phyloP scores from a whole-genome alignment of 2,888 invertebrate genomes.

The Latheticus oryzae region DNA sequence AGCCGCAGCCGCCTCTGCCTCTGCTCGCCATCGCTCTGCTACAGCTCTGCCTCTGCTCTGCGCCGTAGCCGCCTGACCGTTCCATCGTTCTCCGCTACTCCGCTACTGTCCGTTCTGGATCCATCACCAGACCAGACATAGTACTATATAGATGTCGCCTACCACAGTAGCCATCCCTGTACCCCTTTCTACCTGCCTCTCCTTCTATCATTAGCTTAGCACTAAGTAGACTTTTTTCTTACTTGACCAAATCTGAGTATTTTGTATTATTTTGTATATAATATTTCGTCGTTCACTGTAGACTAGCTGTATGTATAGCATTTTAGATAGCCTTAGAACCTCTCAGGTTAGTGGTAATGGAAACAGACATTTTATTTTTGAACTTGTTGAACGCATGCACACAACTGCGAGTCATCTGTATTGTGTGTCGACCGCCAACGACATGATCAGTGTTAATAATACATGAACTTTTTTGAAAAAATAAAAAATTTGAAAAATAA shows the following conservation, averaged over 20 bases:
- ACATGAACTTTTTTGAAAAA: too few species aligned
- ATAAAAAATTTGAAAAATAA: conserved; percentile 7
- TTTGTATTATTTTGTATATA: conserved; percentile 65
- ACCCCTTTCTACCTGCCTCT: conserved; percentile 51
- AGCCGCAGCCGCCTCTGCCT: conserved; percentile 34
- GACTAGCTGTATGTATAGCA: conserved; percentile 68
- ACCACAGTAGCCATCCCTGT: conserved; percentile 45
- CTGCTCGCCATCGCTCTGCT: conserved; percentile 40
- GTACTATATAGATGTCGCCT: conserved; percentile 48
- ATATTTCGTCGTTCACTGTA: conserved; percentile 65
- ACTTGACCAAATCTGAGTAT: conserved; percentile 60
- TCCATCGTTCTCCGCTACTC: conserved; percentile 25
- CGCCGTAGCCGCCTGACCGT: conserved; percentile 45
- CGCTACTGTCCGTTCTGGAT: conserved; percentile 27
- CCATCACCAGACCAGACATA: conserved; percentile 31
- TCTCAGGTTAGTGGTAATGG: conserved; percentile 65
- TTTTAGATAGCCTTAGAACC: conserved; percentile 65
- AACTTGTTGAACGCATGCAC: conserved; percentile 63
- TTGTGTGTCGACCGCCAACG: conserved; percentile 64
- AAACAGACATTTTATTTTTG: conserved; percentile 61
- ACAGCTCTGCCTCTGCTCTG: conserved; percentile 42
- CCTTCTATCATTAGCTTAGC: conserved; percentile 60
- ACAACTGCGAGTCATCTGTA: conserved; percentile 65
- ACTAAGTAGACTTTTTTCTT: conserved; percentile 60
- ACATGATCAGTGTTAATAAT: conserved; percentile 45